Evolutionary conservation across 2,797 vertebrate genomes (phyloP), one percentile per base, ranked within the genome.

Genomic region (Echeneis naucrates): DNA sequence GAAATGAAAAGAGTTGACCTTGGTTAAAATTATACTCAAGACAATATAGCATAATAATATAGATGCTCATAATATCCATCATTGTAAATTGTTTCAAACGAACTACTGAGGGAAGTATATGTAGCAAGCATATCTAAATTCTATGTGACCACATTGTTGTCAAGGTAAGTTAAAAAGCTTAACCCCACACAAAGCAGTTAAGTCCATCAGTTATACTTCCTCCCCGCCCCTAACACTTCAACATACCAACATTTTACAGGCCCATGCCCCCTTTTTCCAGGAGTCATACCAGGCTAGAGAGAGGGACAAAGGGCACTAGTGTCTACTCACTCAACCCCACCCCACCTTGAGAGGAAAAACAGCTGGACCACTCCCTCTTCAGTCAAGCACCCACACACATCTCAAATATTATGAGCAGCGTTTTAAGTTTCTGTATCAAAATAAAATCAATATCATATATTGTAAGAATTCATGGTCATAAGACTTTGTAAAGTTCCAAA

Each of bases 261-360:
- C 71, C 60, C 67, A 37, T 40, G 50, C 75, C 60, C 82, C 57
- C 52, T 70, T 66, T 62, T 75, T 82, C 78, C 82, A 76, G 75
- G 66, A 90, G 71, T 81, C 75, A 70, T 75, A 87, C 85, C 78
- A 85, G 86, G 81, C 86, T 72, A 71, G 81, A 87, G 73, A 83
- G 35, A 44, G 70, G 88, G 87, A 94, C 91, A 94, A 93, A 93
- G 90, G 90, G 79, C 87, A 90, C 88, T 70, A 92, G 84, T 93
- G 92, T 93, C 84, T 90, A 74, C 87, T 90, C 77, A 81, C 68
- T 78, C 74, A 81, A 77, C 74, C 72, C 84, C 76, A 75, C 74
- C 68, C 82, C 77, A 78, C 77, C 80, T 82, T 74, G 63, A 78
- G 79, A 89, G 77, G 75, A 86, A 89, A 90, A 89, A 81, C 87